Conservation (phyloP, 2,888 invertebrate species). For the Uropetala carovei region DNA sequence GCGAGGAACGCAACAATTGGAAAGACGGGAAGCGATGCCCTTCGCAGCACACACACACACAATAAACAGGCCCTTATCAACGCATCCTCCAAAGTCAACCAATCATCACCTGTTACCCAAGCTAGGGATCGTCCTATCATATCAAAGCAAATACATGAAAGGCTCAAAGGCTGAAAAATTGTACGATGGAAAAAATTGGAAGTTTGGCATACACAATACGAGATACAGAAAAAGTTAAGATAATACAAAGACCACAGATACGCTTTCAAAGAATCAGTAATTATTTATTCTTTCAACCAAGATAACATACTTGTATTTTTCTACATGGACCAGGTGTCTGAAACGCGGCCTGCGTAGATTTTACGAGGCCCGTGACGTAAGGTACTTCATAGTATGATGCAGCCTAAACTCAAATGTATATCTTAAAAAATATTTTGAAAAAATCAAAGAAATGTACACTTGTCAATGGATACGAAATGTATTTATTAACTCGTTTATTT, state of each 20-base stretch:
- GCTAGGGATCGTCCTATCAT: neutral
- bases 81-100: neutral
- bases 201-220: neutral
- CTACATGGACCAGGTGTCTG: neutral
- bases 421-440: too few species aligned
- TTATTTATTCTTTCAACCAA: neutral
- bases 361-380: too few species aligned
- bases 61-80: slow-evolving; percentile 55
- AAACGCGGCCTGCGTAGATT: neutral
- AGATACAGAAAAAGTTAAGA: neutral
- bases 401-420: too few species aligned
- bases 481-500: too few species aligned
- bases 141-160: slow-evolving; percentile 27
- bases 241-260: neutral
- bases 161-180: slow-evolving; percentile 15
- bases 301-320: neutral
- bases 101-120: slow-evolving; percentile 44
- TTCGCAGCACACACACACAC: neutral
- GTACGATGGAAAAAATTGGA: neutral
- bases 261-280: neutral
- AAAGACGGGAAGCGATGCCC: neutral
- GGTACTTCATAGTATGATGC: too few species aligned
- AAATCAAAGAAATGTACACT: too few species aligned
- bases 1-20: slow-evolving; percentile 5
- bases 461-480: too few species aligned